A percentile compares a stretch with the other conserved stretches of the same genome.
These are phyloP conservation scores for Champsocephalus gunnari DNA, from an alignment of 2,797 vertebrate species.

Conservation along the genomic window DNA sequence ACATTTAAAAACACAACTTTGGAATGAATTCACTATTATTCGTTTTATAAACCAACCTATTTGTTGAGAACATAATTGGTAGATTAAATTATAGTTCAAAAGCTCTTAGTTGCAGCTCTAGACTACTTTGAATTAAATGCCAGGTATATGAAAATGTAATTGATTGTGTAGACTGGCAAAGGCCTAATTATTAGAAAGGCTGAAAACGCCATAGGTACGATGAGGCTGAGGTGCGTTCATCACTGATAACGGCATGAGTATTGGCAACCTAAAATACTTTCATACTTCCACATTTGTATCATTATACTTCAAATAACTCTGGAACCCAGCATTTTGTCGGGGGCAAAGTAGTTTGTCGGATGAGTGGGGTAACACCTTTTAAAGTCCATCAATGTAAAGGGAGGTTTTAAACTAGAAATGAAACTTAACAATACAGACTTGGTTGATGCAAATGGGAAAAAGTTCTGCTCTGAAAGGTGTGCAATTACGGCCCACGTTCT, in stretches of 20 bases:
- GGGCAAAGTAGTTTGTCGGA: not conserved
- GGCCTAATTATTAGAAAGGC: not conserved
- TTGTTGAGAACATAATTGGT: not conserved
- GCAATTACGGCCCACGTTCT: not conserved
- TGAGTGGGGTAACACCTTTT: not conserved
- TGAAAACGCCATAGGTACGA: not conserved
- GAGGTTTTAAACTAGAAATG: not conserved
- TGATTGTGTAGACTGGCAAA: not conserved
- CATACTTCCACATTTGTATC: no score
- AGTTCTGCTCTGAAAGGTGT: conserved; percentile 16
- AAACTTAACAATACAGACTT: not conserved
- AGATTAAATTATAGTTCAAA: not conserved
- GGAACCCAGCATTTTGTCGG: no score
- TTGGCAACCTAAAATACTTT: not conserved
- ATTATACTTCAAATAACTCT: no score
- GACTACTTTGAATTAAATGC: not conserved
- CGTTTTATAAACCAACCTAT: not conserved
- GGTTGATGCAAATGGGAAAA: not conserved
- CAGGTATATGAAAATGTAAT: not conserved
- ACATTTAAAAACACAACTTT: no score
- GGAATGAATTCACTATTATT: no score
- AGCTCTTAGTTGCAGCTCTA: not conserved
- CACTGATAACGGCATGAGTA: not conserved
- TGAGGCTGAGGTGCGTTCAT: not conserved
- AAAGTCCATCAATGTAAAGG: not conserved